A percentile compares a stretch with the other conserved stretches of the same genome.
Conservation (phyloP, 2,113 vertebrate species). For the Archilochus colubris region DNA sequence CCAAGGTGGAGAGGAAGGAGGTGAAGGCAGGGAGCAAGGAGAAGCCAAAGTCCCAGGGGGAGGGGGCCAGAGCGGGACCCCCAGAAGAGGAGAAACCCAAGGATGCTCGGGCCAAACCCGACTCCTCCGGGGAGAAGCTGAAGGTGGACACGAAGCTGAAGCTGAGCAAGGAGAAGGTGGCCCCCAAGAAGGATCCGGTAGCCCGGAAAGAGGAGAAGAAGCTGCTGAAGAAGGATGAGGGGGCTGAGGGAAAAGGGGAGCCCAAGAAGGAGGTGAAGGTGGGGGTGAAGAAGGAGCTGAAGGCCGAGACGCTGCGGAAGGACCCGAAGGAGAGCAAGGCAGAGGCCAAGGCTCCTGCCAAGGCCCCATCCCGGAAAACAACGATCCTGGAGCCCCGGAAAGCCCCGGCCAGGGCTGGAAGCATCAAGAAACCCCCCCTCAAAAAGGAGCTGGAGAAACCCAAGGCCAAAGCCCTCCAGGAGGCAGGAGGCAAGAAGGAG, state of each 20-base stretch:
- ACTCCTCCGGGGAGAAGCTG: conserved; percentile 60
- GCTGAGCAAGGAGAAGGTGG: conserved; percentile 75
- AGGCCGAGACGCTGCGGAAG: conserved; percentile 60
- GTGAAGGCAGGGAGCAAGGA: conserved; percentile 64
- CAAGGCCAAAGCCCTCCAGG: conserved; percentile 1
- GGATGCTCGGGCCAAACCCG: conserved; percentile 37
- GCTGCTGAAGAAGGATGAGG: conserved; percentile 49
- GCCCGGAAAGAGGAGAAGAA: conserved; percentile 78
- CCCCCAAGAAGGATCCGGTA: conserved; percentile 70
- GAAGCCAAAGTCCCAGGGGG: conserved; percentile 53
- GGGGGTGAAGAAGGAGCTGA: conserved; percentile 76
- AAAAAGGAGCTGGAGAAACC: conserved; percentile 67
- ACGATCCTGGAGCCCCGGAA: background rate
- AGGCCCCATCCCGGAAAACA: background rate
- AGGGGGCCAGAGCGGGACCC: conserved; percentile 37
- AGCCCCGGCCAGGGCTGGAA: conserved; percentile 39
- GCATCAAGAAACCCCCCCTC: background rate
- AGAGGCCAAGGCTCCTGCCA: conserved; percentile 76
- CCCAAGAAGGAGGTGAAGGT: conserved; percentile 52
- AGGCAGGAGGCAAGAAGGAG: background rate
- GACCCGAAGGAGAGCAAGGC: conserved; percentile 66
- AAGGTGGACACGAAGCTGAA: conserved; percentile 73
- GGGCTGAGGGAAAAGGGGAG: conserved; percentile 40
- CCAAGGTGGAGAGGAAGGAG: conserved; percentile 75
- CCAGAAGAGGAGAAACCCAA: conserved; percentile 76